Evolutionary conservation across 2,888 invertebrate genomes (phyloP).

Genomic region (Rhimphoctona megacephalus): DNA sequence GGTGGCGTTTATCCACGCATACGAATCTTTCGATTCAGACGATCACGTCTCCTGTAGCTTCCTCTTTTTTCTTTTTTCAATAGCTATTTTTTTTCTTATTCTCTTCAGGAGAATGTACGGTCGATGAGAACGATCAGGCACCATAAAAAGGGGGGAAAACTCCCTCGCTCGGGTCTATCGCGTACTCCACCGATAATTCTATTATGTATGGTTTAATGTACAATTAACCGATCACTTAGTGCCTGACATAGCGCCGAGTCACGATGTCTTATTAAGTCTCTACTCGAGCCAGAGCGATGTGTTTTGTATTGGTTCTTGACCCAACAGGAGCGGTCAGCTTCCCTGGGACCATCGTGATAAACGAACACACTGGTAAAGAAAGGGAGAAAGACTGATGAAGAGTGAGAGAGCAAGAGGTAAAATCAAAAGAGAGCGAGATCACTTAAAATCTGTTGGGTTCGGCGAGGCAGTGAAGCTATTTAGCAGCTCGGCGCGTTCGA

Average conservation of each 20-base stretch:
- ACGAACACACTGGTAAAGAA: conserved; percentile 43
- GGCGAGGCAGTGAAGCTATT: conserved; percentile 60
- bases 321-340: conserved; percentile 67
- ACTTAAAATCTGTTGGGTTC: conserved; percentile 58
- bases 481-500: conserved; percentile 61
- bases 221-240: conserved; percentile 85
- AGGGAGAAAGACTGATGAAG: conserved; percentile 21
- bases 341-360: conserved; percentile 58
- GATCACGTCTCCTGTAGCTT: conserved; percentile 42
- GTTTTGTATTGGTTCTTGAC: conserved; percentile 11
- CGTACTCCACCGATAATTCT: conserved; percentile 80
- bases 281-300: conserved; percentile 72
- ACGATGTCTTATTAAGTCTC: conserved; percentile 84
- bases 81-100: conserved; percentile 6
- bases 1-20: conserved; percentile 41
- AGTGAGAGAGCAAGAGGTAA: conserved; percentile 21
- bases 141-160: conserved; percentile 53
- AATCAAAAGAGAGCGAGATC: conserved; percentile 41
- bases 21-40: conserved; percentile 36
- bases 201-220: conserved; percentile 84
- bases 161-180: conserved; percentile 48
- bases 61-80: background rate
- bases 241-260: conserved; percentile 83
- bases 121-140: conserved; percentile 7
- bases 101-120: conserved; percentile 20